Base-by-base conservation (phyloP, 1,140 invertebrate species). In the Nylanderia fulva region DNA sequence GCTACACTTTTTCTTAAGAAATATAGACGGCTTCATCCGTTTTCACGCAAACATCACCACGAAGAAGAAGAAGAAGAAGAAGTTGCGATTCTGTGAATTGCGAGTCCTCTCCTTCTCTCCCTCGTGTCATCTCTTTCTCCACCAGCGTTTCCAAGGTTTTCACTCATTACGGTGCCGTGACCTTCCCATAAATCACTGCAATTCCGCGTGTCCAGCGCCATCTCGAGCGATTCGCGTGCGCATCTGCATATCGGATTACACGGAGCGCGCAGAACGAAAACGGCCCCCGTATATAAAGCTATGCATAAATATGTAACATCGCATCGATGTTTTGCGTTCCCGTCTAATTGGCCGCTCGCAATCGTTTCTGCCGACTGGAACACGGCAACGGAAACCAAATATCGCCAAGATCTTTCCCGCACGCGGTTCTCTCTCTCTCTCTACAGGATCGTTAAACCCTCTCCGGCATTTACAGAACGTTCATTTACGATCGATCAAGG, bases 241-340 rank as follows among this genome's bases (percentile, higher is more conserved):
- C 85, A 90, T 91, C 89, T 88, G 82, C 89, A 91, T 90, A 90
- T 90, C 85, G 72, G 84, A 86, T 90, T 89, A 89, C 88, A 85
- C 61, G 76, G 84, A 56, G 63, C 74, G 54, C 21, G 75, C 87
- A 77, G 68, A 63, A 85, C 76, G 71, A 91, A n/a, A 89, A 84
- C 85, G 76, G 83, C 69, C 75, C 77, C 69, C 74, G 68, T 84
- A 63, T 60, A 60, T 24, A n/a, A 13, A 58, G 60, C 29, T 24
- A 85, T 87, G 77, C 88, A 87, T 89, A 87, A 87, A 89, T 89
- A 77, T 54, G 72, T 87, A 85, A 87, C 77, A 68, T 84, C n/a
- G 45, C 27, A 84, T 82, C 77, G 83, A 86, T 86, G 87, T 85
- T 88, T 85, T 75, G 66, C 75, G 84, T 74, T 91, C 64, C 45